Conservation (phyloP, 2,888 invertebrate genomes). For the Calliopum simillimum region DNA sequence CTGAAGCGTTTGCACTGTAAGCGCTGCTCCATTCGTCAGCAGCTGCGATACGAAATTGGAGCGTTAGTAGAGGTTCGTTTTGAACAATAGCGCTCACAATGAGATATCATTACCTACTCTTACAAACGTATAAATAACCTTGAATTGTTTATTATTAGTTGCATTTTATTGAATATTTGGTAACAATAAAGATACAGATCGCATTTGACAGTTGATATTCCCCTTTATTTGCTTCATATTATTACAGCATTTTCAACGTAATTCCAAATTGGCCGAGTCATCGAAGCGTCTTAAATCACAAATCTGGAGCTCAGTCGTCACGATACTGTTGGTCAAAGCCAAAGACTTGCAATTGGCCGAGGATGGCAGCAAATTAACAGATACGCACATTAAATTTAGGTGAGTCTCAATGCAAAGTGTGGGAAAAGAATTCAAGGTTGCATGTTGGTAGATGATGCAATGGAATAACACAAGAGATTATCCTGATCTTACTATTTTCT, state of each 20-base stretch:
- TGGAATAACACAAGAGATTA: background rate
- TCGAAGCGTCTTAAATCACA: slow-evolving; percentile 90
- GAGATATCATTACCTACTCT: background rate
- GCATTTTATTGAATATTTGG: slow-evolving; percentile 4
- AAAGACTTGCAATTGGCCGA: slow-evolving; percentile 90
- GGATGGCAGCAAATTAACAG: slow-evolving; percentile 84
- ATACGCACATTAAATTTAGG: slow-evolving; percentile 97
- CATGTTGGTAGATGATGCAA: background rate
- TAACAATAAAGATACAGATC: background rate
- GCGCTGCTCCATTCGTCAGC: slow-evolving; percentile 49
- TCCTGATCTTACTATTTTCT: background rate
- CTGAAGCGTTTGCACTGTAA: slow-evolving; percentile 55
- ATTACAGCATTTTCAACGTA: slow-evolving; percentile 81
- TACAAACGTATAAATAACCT: slow-evolving; percentile 15
- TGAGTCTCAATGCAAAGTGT: slow-evolving; percentile 63
- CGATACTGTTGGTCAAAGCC: slow-evolving; percentile 96
- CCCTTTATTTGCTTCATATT: slow-evolving; percentile 27
- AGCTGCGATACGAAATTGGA: slow-evolving; percentile 52
- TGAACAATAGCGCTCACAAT: background rate
- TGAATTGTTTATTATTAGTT: background rate
- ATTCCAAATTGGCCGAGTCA: slow-evolving; percentile 81
- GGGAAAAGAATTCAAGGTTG: background rate
- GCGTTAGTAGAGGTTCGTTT: slow-evolving; percentile 54
- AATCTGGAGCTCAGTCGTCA: slow-evolving; percentile 97
- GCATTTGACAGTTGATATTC: slow-evolving; percentile 10